A percentile compares a stretch with the other conserved stretches of the same genome.
Conservation (phyloP, 2,888 invertebrate genomes). For the Carterocephalus palaemon region DNA sequence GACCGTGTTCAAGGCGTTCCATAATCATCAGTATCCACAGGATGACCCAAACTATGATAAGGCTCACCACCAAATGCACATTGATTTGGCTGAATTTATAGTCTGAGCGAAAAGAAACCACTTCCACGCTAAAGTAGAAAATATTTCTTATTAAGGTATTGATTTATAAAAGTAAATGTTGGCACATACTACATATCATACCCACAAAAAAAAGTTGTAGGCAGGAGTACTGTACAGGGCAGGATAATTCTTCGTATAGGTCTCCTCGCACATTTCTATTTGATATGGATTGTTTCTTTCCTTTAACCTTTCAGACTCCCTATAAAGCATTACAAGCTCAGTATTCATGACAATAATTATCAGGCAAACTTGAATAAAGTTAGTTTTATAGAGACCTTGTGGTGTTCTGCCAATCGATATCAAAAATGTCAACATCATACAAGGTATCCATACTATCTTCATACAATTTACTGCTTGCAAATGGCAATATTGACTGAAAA, state of each 20-base stretch:
- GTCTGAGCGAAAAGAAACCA: conserved; percentile 46
- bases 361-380: not conserved
- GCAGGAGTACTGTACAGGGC: conserved; percentile 52
- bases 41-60: conserved; percentile 46
- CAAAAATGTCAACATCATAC: conserved; percentile 26
- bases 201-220: conserved; percentile 70
- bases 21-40: conserved; percentile 53
- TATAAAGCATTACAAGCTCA: conserved; percentile 19
- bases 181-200: conserved; percentile 26
- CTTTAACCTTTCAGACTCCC: conserved; percentile 21
- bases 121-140: conserved; percentile 51
- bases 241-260: conserved; percentile 50
- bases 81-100: conserved; percentile 44
- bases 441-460: conserved; percentile 24
- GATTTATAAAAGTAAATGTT: not conserved
- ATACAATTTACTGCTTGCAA: conserved; percentile 27
- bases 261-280: conserved; percentile 54
- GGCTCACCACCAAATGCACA: conserved; percentile 38
- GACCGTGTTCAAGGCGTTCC: conserved; percentile 49
- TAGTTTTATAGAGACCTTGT: conserved; percentile 7
- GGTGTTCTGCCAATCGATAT: conserved; percentile 32
- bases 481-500: conserved; percentile 33
- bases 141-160: conserved; percentile 1
- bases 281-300: conserved; percentile 27
- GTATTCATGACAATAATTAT: too few relatives aligned